Evolutionary conservation across 2,797 vertebrate genomes (phyloP).

Genomic region (Sciurus vulgaris): DNA sequence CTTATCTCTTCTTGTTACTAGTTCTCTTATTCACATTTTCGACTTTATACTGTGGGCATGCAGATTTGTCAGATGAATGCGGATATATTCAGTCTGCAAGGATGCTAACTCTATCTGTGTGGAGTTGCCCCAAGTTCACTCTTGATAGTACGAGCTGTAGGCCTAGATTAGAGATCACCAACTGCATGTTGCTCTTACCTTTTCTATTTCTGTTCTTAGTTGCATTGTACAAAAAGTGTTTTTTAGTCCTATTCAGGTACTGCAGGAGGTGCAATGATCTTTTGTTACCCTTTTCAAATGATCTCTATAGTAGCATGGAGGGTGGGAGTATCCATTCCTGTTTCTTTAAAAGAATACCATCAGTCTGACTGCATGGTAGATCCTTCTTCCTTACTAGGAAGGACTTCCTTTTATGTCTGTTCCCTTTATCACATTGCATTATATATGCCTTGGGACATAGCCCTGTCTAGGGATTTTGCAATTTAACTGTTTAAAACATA

Average conservation of each 20-base stretch:
- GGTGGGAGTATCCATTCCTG: conserved; percentile 1
- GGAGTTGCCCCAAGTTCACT: conserved; percentile 35
- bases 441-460: background rate
- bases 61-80: conserved; percentile 24
- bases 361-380: background rate
- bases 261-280: background rate
- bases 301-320: background rate
- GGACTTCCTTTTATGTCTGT: background rate
- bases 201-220: conserved; percentile 73
- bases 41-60: background rate
- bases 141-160: conserved; percentile 45
- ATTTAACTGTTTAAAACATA: conserved; percentile 19
- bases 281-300: conserved; percentile 58
- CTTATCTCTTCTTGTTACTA: background rate
- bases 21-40: conserved; percentile 49
- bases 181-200: background rate
- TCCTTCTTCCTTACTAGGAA: background rate
- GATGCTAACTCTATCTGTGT: background rate
- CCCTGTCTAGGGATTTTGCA: background rate
- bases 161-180: conserved; percentile 44
- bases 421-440: conserved; percentile 21
- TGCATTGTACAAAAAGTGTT: conserved; percentile 48
- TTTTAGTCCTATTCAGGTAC: conserved; percentile 49
- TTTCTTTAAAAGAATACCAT: conserved; percentile 39
- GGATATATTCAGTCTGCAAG: background rate